Evolutionary conservation across 1,140 invertebrate species (phyloP).

Genomic region (Drosophila insularis): DNA sequence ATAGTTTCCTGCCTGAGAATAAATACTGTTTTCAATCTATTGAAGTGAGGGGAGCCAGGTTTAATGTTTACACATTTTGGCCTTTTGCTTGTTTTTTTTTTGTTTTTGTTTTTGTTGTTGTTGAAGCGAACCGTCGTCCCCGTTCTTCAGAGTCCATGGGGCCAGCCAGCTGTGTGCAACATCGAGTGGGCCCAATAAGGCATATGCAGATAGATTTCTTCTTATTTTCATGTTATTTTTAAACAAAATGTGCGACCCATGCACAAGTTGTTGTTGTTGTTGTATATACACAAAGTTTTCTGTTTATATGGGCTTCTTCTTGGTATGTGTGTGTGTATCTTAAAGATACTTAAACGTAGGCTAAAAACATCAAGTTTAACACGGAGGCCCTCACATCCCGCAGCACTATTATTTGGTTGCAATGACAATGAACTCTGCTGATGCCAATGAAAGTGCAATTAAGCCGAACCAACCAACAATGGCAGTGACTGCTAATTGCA

Average conservation of each 20-base stretch:
- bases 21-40: neutral
- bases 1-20: too few species aligned
- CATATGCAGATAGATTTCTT: slow-evolving; percentile 21
- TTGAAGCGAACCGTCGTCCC: neutral
- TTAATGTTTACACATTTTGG: neutral
- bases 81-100: neutral
- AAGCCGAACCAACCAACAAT: slow-evolving; percentile 36
- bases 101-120: neutral
- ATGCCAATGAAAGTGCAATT: slow-evolving; percentile 47
- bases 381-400: neutral
- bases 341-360: neutral
- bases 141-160: neutral
- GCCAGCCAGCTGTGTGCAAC: neutral
- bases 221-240: slow-evolving; percentile 37
- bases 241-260: slow-evolving; percentile 29
- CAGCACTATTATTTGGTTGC: neutral
- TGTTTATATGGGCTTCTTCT: neutral
- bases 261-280: neutral
- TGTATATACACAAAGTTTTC: slow-evolving; percentile 1
- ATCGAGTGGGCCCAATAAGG: neutral
- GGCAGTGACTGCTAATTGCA: slow-evolving; percentile 51
- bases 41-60: neutral
- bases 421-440: slow-evolving; percentile 35
- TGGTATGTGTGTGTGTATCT: neutral
- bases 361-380: slow-evolving; percentile 2